A percentile compares a stretch with the other conserved stretches of the same genome.
Evolutionary conservation across 2,797 vertebrate species (phyloP).

Genomic region (Labroides dimidiatus): DNA sequence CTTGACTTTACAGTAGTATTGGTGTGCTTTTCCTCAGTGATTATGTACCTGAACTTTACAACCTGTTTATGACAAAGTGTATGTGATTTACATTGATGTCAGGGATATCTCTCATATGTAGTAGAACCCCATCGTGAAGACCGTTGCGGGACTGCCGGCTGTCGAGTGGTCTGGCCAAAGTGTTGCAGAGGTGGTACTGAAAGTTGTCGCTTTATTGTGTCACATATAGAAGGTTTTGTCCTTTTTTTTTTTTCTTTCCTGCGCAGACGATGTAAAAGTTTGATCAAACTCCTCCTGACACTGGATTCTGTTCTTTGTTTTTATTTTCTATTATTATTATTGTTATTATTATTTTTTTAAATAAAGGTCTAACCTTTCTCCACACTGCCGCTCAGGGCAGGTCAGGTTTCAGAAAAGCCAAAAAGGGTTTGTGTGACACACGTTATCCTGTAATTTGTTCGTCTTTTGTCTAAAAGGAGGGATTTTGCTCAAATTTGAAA

Average conservation of each 20-base stretch:
- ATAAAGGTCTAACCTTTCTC: slow-evolving; percentile 55
- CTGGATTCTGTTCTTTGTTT: slow-evolving; percentile 25
- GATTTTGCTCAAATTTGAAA: slow-evolving; percentile 66
- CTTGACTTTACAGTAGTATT: slow-evolving; percentile 78
- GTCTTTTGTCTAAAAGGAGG: slow-evolving; percentile 68
- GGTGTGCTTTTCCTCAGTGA: slow-evolving; percentile 81
- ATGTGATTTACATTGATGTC: slow-evolving; percentile 83
- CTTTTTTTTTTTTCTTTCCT: slow-evolving; percentile 38
- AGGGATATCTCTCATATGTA: slow-evolving; percentile 81
- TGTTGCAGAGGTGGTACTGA: slow-evolving; percentile 53
- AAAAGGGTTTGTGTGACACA: slow-evolving; percentile 63
- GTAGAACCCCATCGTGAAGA: slow-evolving; percentile 65
- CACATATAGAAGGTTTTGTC: slow-evolving; percentile 20
- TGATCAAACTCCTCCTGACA: slow-evolving; percentile 55
- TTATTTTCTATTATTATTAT: too few relatives aligned
- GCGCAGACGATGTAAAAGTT: slow-evolving; percentile 25
- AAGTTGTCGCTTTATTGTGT: slow-evolving; percentile 29
- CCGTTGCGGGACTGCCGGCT: slow-evolving; percentile 66
- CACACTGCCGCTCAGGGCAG: slow-evolving; percentile 55
- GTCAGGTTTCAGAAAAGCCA: slow-evolving; percentile 70
- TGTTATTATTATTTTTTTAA: slow-evolving; percentile 7
- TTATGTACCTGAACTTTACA: slow-evolving; percentile 77
- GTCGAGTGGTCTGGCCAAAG: slow-evolving; percentile 42
- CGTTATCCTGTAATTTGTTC: slow-evolving; percentile 67
- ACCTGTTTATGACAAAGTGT: slow-evolving; percentile 78